Evolutionary conservation across 1,140 invertebrate species (phyloP), one percentile per base, ranked within the genome.

Genomic region (Gryon sp.): DNA sequence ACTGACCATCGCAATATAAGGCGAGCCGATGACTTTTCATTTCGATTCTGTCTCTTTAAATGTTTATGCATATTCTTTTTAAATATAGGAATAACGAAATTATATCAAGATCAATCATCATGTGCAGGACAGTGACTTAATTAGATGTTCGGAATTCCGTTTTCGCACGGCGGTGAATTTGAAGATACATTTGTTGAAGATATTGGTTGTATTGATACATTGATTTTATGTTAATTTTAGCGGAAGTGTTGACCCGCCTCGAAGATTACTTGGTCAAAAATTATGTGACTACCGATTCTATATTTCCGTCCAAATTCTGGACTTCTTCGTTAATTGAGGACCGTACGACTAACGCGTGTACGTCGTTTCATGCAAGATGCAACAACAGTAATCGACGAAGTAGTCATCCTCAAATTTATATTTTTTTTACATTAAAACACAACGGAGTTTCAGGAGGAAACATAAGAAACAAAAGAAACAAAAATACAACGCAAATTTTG

Each of bases 291-390:
- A 8, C 22, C 8, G 7, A 9, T 9, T 4, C 20, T 8, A n/a
- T 4, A 15, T 55, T 55, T 55, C 34, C 34, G 26, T 14, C 34
- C 0, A 2, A 14, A 55, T 8, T 55, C 9, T 55, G 12, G 36
- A 36, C 52, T 0, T 55, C 36, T 1, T 2, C 36, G 16, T 5
- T 0, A 15, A 55, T 55, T 9, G 8, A 41, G 0, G 22, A 55
- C n/a, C 34, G 52, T 5, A 55, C 52, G 8, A 55, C 34, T 7
- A 55, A 55, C 8, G 52, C 52, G 9, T 55, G 52, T 7, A 22
- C 40, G 28, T 55, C 52, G 1, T 55, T 55, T 9, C 52, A 55
- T 11, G 11, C 52, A 0, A 26, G n/a, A 8, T 34, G 7, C n/a
- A 38, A 38, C 26, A n/a, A n/a, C n/a, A n/a, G n/a, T n/a, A n/a